phyloP scores from a whole-genome alignment of 2,888 invertebrate species.

The Diaphora mendica region DNA sequence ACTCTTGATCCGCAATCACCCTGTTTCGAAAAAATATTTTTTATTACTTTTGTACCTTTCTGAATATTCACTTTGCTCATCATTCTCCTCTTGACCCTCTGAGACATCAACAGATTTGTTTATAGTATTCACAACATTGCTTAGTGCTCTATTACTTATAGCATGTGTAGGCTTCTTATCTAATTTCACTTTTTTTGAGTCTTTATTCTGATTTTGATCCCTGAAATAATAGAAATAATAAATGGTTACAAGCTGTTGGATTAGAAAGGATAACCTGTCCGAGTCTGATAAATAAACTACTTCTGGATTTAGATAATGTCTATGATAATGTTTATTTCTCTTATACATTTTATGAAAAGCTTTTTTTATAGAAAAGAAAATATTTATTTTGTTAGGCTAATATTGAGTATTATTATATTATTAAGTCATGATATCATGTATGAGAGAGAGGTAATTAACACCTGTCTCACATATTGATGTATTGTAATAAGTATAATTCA shows the following conservation, averaged over 20 bases:
- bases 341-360: neutral
- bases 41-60: conserved; percentile 60
- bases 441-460: too few relatives aligned
- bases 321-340: neutral
- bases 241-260: neutral
- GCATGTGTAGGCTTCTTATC: conserved; percentile 72
- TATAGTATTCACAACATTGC: conserved; percentile 71
- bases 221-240: conserved; percentile 57
- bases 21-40: too few relatives aligned
- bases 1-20: too few relatives aligned
- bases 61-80: conserved; percentile 74
- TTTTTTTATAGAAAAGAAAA: too few relatives aligned
- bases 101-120: conserved; percentile 71
- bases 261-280: neutral
- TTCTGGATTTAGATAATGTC: neutral
- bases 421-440: too few relatives aligned
- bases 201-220: conserved; percentile 73
- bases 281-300: too few relatives aligned
- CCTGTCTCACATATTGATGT: too few relatives aligned
- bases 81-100: conserved; percentile 69
- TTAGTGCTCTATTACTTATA: conserved; percentile 74
- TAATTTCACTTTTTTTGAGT: conserved; percentile 66
- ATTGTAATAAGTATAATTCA: too few relatives aligned
- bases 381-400: too few relatives aligned
- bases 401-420: too few relatives aligned